Conservation (phyloP, 2,113 vertebrate species). For the Dipodomys stephensi region DNA sequence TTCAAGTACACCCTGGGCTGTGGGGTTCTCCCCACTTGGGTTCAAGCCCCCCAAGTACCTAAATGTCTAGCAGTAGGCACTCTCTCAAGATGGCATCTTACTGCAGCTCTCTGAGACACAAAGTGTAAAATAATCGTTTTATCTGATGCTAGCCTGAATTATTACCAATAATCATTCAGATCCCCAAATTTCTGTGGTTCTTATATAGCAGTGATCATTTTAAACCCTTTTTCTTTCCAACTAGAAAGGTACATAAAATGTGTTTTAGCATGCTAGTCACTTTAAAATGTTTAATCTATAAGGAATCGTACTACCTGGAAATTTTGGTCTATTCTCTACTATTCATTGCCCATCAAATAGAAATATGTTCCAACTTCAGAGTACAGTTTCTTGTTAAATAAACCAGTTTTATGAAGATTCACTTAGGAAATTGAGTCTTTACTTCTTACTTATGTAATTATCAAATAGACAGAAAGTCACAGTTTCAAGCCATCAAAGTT, state of each 20-base stretch:
- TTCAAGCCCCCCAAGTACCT: too few species aligned
- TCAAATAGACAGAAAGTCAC: background rate
- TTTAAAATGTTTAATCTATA: background rate
- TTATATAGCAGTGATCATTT: background rate
- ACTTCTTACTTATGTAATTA: background rate
- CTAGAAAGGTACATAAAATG: background rate
- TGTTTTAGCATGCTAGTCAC: background rate
- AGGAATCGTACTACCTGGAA: background rate
- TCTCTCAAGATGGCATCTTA: too few species aligned
- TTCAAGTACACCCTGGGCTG: too few species aligned
- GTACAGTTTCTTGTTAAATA: background rate
- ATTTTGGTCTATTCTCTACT: background rate
- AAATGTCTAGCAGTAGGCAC: too few species aligned
- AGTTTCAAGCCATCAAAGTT: slow-evolving; percentile 12
- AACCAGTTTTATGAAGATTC: background rate
- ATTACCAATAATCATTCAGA: background rate
- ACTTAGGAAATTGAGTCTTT: background rate
- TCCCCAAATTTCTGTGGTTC: background rate
- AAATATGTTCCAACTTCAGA: background rate
- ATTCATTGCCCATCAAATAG: background rate
- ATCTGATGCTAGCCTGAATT: too few species aligned
- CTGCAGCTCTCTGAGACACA: too few species aligned
- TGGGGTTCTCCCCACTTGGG: too few species aligned
- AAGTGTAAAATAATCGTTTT: too few species aligned
- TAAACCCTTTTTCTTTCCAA: background rate